These are phyloP conservation scores for Variabilichromis moorii DNA, from an alignment of 2,113 vertebrate genomes.

Conservation along the genomic window DNA sequence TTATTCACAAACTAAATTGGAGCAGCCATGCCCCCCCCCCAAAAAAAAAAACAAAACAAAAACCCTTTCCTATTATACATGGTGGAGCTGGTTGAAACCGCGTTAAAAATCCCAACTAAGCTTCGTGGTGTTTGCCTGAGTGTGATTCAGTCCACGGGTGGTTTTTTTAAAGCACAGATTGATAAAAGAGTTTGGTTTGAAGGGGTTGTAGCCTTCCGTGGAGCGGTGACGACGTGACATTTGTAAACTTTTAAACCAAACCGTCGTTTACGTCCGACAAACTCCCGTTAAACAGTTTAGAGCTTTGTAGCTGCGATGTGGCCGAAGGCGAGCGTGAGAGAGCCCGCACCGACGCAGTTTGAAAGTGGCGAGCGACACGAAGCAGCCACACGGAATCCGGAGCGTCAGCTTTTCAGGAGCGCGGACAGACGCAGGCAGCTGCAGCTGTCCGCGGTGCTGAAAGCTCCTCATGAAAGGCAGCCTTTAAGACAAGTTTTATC, in stretches of 20 bases:
- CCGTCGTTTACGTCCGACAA: background rate
- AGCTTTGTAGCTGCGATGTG: background rate
- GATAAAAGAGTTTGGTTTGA: background rate
- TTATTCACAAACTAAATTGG: background rate
- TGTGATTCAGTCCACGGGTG: background rate
- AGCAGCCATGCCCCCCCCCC: background rate
- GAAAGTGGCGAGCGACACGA: background rate
- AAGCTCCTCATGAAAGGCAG: background rate
- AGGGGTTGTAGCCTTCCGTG: background rate
- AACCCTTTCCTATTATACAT: too few species aligned
- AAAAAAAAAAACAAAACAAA: background rate
- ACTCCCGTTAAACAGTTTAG: background rate
- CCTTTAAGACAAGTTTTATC: background rate
- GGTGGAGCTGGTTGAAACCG: background rate
- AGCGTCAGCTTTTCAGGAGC: background rate
- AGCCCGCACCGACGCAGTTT: background rate
- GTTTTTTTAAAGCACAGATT: background rate
- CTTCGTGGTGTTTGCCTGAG: background rate
- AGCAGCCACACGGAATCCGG: background rate
- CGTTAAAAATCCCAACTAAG: background rate
- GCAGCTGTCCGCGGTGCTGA: slow-evolving; percentile 21
- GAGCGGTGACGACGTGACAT: background rate
- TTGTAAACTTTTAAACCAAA: background rate
- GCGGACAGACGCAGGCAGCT: background rate
- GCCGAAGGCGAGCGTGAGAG: background rate